Conservation (phyloP, 2,797 vertebrate genomes). For the Sardinella longiceps region DNA sequence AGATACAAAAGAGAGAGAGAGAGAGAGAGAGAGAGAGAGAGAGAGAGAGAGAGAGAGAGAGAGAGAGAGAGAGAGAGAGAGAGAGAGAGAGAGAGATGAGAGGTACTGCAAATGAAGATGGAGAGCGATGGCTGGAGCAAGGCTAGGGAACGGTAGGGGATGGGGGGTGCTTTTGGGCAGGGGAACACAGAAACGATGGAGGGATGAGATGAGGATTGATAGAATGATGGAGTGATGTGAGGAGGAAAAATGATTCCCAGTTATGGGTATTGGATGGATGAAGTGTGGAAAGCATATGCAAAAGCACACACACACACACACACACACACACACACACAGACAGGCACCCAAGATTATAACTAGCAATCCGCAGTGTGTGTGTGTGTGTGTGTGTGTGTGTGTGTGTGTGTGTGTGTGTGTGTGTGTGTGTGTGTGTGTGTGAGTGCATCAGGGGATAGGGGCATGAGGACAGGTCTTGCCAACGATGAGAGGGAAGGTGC, state of each 20-base stretch:
- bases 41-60: constrained; percentile 36
- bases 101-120: not conserved
- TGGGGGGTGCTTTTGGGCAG: not conserved
- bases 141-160: not conserved
- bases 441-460: not conserved
- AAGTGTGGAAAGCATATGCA: not conserved
- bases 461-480: not conserved
- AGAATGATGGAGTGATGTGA: not conserved
- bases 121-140: constrained; percentile 48
- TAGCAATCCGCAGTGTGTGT: too few species aligned
- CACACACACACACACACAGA: not conserved
- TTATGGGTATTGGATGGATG: not conserved
- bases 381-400: too few species aligned
- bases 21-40: constrained; percentile 40
- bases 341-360: too few species aligned
- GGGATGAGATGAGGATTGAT: not conserved
- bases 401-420: not conserved
- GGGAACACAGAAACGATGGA: not conserved
- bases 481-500: not conserved
- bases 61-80: constrained; percentile 41
- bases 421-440: not conserved
- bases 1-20: not conserved
- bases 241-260: constrained; percentile 3
- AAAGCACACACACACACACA: constrained; percentile 2
- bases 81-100: constrained; percentile 22